These are phyloP conservation scores for Zonitis immaculata DNA, from an alignment of 2,888 invertebrate species.

Conservation along the genomic window DNA sequence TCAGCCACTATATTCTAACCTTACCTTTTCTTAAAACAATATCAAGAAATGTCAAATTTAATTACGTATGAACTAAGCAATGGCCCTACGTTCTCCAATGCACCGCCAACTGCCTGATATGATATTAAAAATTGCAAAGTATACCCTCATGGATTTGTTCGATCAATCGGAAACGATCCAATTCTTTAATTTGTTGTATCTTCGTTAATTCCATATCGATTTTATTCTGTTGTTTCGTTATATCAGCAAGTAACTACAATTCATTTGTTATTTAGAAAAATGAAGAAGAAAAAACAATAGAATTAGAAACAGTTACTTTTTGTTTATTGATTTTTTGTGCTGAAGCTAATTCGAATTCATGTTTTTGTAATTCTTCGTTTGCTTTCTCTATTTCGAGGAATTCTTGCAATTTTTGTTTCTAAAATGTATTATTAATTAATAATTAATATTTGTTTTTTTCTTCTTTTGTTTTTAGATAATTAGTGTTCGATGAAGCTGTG, in stretches of 20 bases:
- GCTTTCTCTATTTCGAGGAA: constrained; percentile 58
- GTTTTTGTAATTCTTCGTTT: constrained; percentile 59
- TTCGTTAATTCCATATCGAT: constrained; percentile 64
- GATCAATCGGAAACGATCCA: constrained; percentile 57
- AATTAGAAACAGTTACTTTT: constrained; percentile 43
- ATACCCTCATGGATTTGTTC: constrained; percentile 57
- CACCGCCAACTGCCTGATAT: too few relatives aligned
- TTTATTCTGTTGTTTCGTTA: constrained; percentile 60
- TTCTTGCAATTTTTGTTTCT: constrained; percentile 54
- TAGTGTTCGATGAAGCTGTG: neutral
- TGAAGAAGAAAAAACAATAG: neutral
- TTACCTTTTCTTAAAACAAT: too few relatives aligned
- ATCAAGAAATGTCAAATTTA: too few relatives aligned
- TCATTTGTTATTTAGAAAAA: neutral
- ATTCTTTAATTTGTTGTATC: constrained; percentile 63
- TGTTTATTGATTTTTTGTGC: constrained; percentile 60
- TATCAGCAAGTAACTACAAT: constrained; percentile 51
- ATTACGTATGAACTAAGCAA: too few relatives aligned
- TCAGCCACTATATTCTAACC: too few relatives aligned
- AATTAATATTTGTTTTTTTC: too few relatives aligned
- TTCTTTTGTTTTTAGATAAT: too few relatives aligned
- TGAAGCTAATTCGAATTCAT: constrained; percentile 62
- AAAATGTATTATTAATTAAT: too few relatives aligned
- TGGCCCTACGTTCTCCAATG: too few relatives aligned
- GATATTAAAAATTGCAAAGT: neutral